phyloP scores from a whole-genome alignment of 2,888 invertebrate species.

The Epirrhoe tristata region DNA sequence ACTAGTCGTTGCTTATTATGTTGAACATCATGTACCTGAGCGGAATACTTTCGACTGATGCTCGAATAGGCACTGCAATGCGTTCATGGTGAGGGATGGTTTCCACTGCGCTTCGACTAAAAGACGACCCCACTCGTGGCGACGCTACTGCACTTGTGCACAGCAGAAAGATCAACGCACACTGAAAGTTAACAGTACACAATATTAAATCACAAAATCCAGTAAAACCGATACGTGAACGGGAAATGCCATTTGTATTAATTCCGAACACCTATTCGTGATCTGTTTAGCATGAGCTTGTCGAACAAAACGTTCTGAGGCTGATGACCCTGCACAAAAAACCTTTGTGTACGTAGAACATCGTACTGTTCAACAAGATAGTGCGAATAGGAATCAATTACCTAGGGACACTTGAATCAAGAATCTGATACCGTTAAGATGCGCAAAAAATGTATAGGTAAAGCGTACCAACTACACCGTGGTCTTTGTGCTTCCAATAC shows the following conservation, averaged over 20 bases:
- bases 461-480: conserved; percentile 52
- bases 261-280: conserved; percentile 55
- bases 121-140: conserved; percentile 63
- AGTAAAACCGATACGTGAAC: conserved; percentile 15
- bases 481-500: conserved; percentile 38
- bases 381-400: conserved; percentile 70
- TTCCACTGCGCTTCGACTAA: conserved; percentile 72
- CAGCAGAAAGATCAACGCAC: conserved; percentile 59
- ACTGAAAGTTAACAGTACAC: conserved; percentile 53
- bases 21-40: conserved; percentile 61
- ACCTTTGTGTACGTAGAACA: conserved; percentile 58
- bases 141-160: conserved; percentile 62
- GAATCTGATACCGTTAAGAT: conserved; percentile 59
- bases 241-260: conserved; percentile 47
- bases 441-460: conserved; percentile 52
- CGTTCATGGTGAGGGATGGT: conserved; percentile 73
- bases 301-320: conserved; percentile 67
- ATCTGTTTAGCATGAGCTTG: conserved; percentile 63
- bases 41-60: conserved; percentile 91
- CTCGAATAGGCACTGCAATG: conserved; percentile 86
- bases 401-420: conserved; percentile 63
- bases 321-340: conserved; percentile 69
- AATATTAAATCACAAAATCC: conserved; percentile 5
- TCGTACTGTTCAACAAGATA: conserved; percentile 62
- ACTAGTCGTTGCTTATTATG: background rate